Evolutionary conservation across 2,888 invertebrate species (phyloP), one percentile per base, ranked within the genome.

Genomic region (Phania funesta): DNA sequence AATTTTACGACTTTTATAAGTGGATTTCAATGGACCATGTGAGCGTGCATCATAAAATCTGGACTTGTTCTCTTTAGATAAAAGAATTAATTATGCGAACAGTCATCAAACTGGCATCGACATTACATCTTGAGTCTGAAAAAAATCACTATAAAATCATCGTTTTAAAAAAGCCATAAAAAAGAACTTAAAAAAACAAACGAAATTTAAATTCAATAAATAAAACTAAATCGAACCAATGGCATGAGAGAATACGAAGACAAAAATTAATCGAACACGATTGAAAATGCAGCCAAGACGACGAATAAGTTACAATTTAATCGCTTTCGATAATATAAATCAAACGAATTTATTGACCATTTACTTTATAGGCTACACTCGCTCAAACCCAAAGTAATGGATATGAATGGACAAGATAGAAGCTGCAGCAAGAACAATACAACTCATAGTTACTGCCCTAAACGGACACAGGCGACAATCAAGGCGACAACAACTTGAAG

Each of bases 271-370:
- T 32, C 32, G 29, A 67, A 77, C 46, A 81, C 73, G 54, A 74
- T 75, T 73, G 64, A 74, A 52, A 58, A 65, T 52, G 56, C 18
- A 65, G 13, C 35, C 24, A 76, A 77, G 68, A 77, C 71, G 73
- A 77, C 41, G 81, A 77, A 82, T 82, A 82, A 82, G 78, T 82
- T 68, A 78, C 82, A 68, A 78, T 78, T 82, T 82, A 78, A 82
- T 82, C 78, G 82, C 58, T 82, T 78, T 52, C 78, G 74, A 82
- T 82, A 78, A 78, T 78, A 82, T 87, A 87, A 85, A 83, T 85
- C 80, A 83, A 84, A 83, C 46, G 80, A 82, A 76, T 81, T 83
- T 82, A 82, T 81, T 83, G 83, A 83, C 71, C 83, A 80, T 84
- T 76, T 81, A 79, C 68, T 64, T 67, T 44, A 70, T 41, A 58